Base-by-base conservation (phyloP, 2,113 vertebrate genomes). In the Delphinapterus leucas region DNA sequence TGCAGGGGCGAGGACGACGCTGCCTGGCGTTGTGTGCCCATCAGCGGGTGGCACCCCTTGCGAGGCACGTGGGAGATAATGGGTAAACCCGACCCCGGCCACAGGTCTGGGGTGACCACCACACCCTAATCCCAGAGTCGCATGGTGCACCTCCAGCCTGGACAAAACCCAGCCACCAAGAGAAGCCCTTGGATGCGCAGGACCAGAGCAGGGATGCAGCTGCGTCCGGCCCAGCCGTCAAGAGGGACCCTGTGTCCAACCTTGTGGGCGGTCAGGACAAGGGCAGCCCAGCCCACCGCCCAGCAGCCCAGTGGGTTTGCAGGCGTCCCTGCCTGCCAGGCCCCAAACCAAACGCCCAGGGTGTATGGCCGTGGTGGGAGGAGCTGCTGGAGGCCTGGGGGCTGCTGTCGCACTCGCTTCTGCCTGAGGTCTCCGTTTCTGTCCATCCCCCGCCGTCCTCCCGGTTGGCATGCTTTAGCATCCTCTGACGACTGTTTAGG, bases 281-380 rank as follows among this genome's bases (percentile, higher is more conserved):
- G 20, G 12, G 33, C 49, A 36, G 33, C 21, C 21, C 12, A 8
- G 77, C 49, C 74, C 74, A 13, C 47, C 33, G 18, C 28, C 74
- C 47, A 23, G 38, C 11, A 25, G 55, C 55, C 86, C 28, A 4
- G 13, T 1, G 21, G 38, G 31, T 13, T 5, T 47, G 71, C 55
- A 20, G 41, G 38, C 0, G 0, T 36, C 14, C 1, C 55, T 63
- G 38, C 15, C 58, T 8, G 2, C 67, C 31, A 28, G 38, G 31
- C 70, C 38, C 38, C 14, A 7, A 10, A 25, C 0, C 58, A 8
- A 26, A 12, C 3, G 4, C 31, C 3, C 13, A 47, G 55, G 21
- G 8, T 0, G 5, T 5, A 1, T 0, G 0, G 31, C 4, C 55
- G 21, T 25, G 53, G 38, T 0, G 5, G n/a, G 44, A 20, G 49